Percentiles rank a stretch among this genome's conserved stretches.
phyloP scores from a whole-genome alignment of 2,888 invertebrate genomes.

The Punctoribates punctum region DNA sequence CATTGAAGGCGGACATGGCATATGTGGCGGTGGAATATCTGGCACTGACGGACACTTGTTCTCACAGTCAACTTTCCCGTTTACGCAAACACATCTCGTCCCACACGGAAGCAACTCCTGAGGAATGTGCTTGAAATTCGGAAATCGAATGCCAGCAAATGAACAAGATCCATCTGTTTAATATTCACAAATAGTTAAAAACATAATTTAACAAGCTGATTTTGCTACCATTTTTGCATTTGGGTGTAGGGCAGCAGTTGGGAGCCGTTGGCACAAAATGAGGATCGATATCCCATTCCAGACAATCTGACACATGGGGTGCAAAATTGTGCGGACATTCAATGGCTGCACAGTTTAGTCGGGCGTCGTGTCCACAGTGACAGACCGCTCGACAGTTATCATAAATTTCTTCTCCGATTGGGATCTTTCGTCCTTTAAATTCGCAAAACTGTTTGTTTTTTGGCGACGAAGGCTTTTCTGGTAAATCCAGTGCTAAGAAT shows the following conservation, averaged over 20 bases:
- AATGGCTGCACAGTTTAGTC: conserved; percentile 69
- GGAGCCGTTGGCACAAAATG: conserved; percentile 50
- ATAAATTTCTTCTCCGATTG: conserved; percentile 68
- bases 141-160: conserved; percentile 64
- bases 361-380: conserved; percentile 60
- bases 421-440: conserved; percentile 55
- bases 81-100: conserved; percentile 78
- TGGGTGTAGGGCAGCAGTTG: conserved; percentile 49
- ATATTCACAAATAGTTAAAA: conserved; percentile 58
- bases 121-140: conserved; percentile 79
- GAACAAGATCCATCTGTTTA: conserved; percentile 75
- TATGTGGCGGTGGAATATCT: conserved; percentile 67
- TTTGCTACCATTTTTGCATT: conserved; percentile 47
- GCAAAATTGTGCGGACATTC: conserved; percentile 80
- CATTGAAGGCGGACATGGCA: conserved; percentile 66
- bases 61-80: conserved; percentile 79
- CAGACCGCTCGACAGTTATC: conserved; percentile 76
- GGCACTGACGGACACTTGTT: conserved; percentile 73
- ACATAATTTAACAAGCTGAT: not conserved
- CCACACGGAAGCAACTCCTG: conserved; percentile 70
- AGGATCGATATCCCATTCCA: conserved; percentile 79
- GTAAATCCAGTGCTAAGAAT: conserved; percentile 38
- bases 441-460: conserved; percentile 43
- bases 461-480: conserved; percentile 22
- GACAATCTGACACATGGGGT: conserved; percentile 63